Evolutionary conservation across 1,140 invertebrate genomes (phyloP).

Genomic region (Drosophila gunungcola): DNA sequence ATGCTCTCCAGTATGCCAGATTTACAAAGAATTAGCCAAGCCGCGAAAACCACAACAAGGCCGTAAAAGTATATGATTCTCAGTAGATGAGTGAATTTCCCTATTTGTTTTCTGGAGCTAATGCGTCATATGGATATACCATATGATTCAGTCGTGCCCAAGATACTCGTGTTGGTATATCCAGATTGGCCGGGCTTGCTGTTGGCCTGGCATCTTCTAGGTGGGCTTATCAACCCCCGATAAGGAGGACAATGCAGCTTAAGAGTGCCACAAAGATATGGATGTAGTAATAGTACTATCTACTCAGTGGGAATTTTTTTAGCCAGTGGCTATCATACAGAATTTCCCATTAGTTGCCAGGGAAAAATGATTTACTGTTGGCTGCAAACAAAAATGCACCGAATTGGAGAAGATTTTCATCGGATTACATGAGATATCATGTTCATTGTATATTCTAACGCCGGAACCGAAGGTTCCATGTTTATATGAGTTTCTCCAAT

Average conservation of each 20-base stretch:
- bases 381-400: conserved; percentile 4
- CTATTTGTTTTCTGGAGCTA: conserved; percentile 34
- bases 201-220: conserved; percentile 24
- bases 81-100: conserved; percentile 25
- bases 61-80: conserved; percentile 34
- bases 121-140: conserved; percentile 29
- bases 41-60: conserved; percentile 18
- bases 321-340: neutral
- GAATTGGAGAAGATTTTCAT: conserved; percentile 6
- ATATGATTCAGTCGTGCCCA: conserved; percentile 22
- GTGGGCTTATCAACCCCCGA: conserved; percentile 11
- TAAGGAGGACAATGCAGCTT: conserved; percentile 25
- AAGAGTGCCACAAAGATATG: conserved; percentile 7
- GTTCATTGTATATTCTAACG: neutral
- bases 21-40: conserved; percentile 26
- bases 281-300: neutral
- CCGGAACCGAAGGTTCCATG: neutral
- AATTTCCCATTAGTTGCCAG: conserved; percentile 26
- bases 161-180: neutral
- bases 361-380: conserved; percentile 1
- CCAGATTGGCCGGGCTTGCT: conserved; percentile 17
- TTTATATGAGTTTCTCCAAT: neutral
- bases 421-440: conserved; percentile 9
- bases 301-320: neutral
- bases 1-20: conserved; percentile 9